phyloP scores from a whole-genome alignment of 1,140 invertebrate species.

The Chelonus insularis region DNA sequence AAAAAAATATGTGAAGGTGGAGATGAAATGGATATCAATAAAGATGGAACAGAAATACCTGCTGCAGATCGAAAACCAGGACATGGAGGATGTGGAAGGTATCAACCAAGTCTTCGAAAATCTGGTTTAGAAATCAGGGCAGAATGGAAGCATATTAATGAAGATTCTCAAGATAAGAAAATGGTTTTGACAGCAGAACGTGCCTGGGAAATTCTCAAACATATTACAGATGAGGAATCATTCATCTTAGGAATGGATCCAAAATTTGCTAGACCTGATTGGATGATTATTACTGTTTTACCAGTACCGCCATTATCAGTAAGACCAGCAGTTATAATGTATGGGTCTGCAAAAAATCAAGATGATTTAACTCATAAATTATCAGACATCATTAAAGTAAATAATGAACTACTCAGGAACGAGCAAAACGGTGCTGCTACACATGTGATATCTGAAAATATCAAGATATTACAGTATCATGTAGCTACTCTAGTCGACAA shows the following conservation, averaged over 20 bases:
- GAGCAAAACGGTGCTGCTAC: slow-evolving; percentile 95
- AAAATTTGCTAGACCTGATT: slow-evolving; percentile 95
- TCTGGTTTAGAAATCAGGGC: slow-evolving; percentile 90
- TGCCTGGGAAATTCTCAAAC: slow-evolving; percentile 95
- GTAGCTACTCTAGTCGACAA: slow-evolving; percentile 98
- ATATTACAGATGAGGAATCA: slow-evolving; percentile 97
- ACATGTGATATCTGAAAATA: slow-evolving; percentile 95
- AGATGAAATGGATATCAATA: slow-evolving; percentile 92
- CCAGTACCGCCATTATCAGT: slow-evolving; percentile 94
- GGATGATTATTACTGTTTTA: slow-evolving; percentile 98
- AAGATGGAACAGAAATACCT: slow-evolving; percentile 67
- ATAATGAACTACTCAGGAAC: slow-evolving; percentile 94
- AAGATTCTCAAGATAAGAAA: slow-evolving; percentile 97
- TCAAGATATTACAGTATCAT: slow-evolving; percentile 98
- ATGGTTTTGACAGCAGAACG: slow-evolving; percentile 90
- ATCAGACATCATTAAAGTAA: slow-evolving; percentile 97
- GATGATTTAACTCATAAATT: slow-evolving; percentile 99
- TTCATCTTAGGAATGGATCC: slow-evolving; percentile 95
- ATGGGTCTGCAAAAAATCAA: slow-evolving; percentile 96
- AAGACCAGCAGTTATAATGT: slow-evolving; percentile 98
- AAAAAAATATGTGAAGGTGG: slow-evolving; percentile 99
- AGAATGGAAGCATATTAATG: slow-evolving; percentile 98
- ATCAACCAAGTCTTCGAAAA: slow-evolving; percentile 90
- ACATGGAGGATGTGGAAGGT: slow-evolving; percentile 96
- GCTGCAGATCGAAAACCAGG: slow-evolving; percentile 71